Conservation (phyloP, 2,113 vertebrate species). For the Paratilapia polleni region DNA sequence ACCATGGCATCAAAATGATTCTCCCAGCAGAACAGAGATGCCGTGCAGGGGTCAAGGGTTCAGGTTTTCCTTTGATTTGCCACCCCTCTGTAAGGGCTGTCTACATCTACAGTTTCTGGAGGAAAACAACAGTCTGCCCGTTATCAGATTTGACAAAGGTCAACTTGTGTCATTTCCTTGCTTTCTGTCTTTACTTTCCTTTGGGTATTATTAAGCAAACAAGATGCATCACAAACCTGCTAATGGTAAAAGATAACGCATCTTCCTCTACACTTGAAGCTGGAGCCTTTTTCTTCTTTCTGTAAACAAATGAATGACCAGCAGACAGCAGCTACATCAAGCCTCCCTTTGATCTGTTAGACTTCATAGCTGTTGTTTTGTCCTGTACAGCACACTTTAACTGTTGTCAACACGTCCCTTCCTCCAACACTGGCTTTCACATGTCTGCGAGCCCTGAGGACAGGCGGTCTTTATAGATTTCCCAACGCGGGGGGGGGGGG, state of each 20-base stretch:
- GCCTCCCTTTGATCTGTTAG: slow-evolving; percentile 23
- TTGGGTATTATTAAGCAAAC: background rate
- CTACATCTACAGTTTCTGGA: too few species aligned
- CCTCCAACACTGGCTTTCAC: background rate
- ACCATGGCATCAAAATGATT: background rate
- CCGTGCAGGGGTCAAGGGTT: too few species aligned
- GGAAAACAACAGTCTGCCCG: too few species aligned
- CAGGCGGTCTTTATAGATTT: slow-evolving; percentile 58
- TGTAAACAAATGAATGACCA: slow-evolving; percentile 8
- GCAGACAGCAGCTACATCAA: slow-evolving; percentile 2
- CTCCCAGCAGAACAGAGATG: background rate
- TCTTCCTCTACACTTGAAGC: background rate
- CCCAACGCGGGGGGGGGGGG: too few species aligned
- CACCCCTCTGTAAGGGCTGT: too few species aligned
- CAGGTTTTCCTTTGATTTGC: too few species aligned
- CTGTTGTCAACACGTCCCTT: slow-evolving; percentile 22
- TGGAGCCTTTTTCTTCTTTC: background rate
- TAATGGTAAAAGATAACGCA: background rate
- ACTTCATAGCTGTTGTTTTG: background rate
- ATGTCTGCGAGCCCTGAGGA: slow-evolving; percentile 17
- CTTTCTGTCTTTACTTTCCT: background rate
- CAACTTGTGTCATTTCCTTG: background rate
- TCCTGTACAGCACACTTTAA: slow-evolving; percentile 5
- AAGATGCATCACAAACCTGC: background rate
- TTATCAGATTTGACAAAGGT: too few species aligned